Evolutionary conservation across 2,888 invertebrate genomes (phyloP).

Genomic region (Tenthredo notha): DNA sequence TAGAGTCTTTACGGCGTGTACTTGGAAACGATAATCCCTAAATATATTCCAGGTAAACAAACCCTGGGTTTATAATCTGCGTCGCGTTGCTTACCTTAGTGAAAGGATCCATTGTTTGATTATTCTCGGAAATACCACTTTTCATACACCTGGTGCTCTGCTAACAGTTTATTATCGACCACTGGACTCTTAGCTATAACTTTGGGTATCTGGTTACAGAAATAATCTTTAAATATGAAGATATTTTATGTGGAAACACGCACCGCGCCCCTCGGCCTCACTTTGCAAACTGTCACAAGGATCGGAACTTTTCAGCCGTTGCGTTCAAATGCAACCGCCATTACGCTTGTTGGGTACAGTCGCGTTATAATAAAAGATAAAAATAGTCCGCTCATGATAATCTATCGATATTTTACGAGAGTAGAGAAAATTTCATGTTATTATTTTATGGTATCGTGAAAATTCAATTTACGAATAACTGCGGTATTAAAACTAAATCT

Average conservation of each 20-base stretch:
- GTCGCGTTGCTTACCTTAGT: constrained; percentile 81
- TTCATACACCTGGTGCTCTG: not conserved
- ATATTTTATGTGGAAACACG: constrained; percentile 11
- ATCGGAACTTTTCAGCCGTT: constrained; percentile 67
- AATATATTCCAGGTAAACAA: constrained; percentile 34
- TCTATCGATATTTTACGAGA: not conserved
- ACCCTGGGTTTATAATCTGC: constrained; percentile 37
- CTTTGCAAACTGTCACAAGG: constrained; percentile 47
- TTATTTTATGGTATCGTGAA: not conserved
- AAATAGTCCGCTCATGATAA: not conserved
- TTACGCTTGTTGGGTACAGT: constrained; percentile 51
- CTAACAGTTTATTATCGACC: constrained; percentile 42
- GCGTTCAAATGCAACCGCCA: constrained; percentile 71
- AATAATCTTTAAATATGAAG: not conserved
- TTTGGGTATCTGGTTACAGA: not conserved
- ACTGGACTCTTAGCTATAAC: constrained; percentile 33
- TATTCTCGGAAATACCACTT: constrained; percentile 35
- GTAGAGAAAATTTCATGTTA: not conserved
- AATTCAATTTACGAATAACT: not conserved
- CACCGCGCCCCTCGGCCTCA: constrained; percentile 21
- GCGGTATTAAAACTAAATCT: not conserved
- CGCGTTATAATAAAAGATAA: not conserved
- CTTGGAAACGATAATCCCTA: not conserved
- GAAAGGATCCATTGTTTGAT: constrained; percentile 82
- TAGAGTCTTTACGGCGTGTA: not conserved